A percentile compares a stretch with the other conserved stretches of the same genome.
phyloP scores from a whole-genome alignment of 2,113 vertebrate species.

The Rhegmatorhina hoffmannsi region DNA sequence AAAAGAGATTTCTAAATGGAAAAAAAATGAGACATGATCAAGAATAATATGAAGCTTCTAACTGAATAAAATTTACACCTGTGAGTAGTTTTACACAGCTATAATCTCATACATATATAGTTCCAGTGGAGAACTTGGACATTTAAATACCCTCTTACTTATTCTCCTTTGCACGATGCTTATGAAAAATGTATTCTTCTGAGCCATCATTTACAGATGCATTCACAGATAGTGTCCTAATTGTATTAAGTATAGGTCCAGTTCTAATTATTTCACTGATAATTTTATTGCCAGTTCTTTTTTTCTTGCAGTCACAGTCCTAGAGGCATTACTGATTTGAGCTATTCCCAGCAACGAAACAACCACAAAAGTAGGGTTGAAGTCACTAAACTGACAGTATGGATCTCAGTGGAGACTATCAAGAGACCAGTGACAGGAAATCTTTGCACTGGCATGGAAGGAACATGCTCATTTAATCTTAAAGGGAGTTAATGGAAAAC shows the following conservation, averaged over 20 bases:
- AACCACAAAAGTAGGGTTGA: neutral
- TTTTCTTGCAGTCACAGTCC: neutral
- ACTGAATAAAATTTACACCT: neutral
- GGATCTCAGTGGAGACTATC: neutral
- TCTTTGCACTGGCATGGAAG: neutral
- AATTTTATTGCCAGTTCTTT: neutral
- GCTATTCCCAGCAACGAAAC: neutral
- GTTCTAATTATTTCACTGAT: neutral
- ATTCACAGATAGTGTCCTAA: neutral
- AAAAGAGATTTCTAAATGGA: conserved; percentile 28
- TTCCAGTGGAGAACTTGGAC: neutral
- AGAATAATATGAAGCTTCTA: conserved; percentile 32
- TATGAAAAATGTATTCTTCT: neutral
- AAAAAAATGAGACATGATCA: conserved; percentile 20
- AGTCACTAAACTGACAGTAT: neutral
- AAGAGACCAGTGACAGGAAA: neutral
- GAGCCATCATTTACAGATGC: neutral
- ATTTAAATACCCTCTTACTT: neutral
- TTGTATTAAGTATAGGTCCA: neutral
- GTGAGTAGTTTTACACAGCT: neutral
- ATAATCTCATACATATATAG: neutral
- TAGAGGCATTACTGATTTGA: neutral
- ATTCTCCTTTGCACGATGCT: neutral
- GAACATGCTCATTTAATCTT: neutral
- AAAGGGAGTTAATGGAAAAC: neutral